Evolutionary conservation across 2,113 vertebrate genomes (phyloP), one percentile per base, ranked within the genome.

Genomic region (Sminthopsis crassicaudata): DNA sequence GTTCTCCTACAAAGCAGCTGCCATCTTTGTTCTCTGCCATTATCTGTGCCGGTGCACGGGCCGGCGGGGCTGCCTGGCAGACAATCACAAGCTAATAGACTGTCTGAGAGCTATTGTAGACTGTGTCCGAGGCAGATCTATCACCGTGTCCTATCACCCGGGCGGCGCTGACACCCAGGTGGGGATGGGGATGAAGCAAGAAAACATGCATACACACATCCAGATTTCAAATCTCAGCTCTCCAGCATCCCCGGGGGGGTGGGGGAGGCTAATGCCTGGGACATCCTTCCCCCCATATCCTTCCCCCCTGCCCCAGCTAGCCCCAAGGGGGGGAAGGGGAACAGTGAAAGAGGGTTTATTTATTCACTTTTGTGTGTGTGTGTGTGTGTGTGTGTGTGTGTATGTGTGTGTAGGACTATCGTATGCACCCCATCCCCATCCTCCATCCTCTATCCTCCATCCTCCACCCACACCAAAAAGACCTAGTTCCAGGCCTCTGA

Each of bases 11-110:
- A 97, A 98, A 97, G 98, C 98, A 98, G 98, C 98, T 99, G 98
- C 98, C 98, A 99, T 99, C 98, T 98, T 98, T 99, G 98, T 98
- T 98, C 98, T 92, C 93, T 93, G 95, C 98, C 98, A 99, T 98
- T 98, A 98, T 98, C 98, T 97, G 98, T 95, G 97, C 98, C 96
- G 89, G 98, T 94, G 92, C 97, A 96, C 96, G 94, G 95, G 97
- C 95, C 24, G 97, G 97, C 92, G 88, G 94, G 97, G 97, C 98
- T 94, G 98, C 97, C 96, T 89, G 97, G 97, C 98, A 97, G 97
- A 99, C 98, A 98, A 98, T 99, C 67, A 97, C 97, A 95, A 95
- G 89, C 97, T 98, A 97, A 98, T 97, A 96, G 98, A 98, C 96
- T 98, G 98, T 96, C 98, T 97, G 98, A 16, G 94, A 96, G 98